A percentile compares a stretch with the other conserved stretches of the same genome.
phyloP scores from a whole-genome alignment of 2,113 vertebrate genomes.

The Nestor notabilis region DNA sequence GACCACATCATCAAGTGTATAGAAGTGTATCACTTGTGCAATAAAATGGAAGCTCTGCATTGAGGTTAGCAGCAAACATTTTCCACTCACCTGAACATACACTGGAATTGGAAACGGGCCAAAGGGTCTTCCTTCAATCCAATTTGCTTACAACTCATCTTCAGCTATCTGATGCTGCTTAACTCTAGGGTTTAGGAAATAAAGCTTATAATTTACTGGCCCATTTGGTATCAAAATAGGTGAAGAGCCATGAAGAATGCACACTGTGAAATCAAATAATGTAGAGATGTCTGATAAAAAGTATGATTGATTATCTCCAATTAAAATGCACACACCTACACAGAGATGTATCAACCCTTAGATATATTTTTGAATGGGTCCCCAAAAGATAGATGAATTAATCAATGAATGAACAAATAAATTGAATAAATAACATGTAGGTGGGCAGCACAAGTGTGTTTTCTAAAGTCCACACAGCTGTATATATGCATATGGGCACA shows the following conservation, averaged over 20 bases:
- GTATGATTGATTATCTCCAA: not conserved
- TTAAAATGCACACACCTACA: not conserved
- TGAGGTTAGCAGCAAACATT: slow-evolving; percentile 31
- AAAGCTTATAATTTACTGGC: not conserved
- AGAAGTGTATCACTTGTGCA: not conserved
- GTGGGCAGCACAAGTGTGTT: not conserved
- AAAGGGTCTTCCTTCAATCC: not conserved
- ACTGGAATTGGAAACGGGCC: not conserved
- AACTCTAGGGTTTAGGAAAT: not conserved
- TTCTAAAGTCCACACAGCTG: not conserved
- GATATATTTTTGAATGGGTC: not conserved
- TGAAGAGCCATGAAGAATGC: not conserved
- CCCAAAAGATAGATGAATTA: not conserved
- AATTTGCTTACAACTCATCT: not conserved
- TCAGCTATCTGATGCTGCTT: not conserved
- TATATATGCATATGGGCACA: not conserved
- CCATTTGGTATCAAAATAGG: not conserved
- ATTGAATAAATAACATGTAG: not conserved
- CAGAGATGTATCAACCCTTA: not conserved
- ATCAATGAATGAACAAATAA: not conserved
- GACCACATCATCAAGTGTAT: not conserved
- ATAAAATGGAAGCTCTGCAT: not conserved
- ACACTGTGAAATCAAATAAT: not conserved
- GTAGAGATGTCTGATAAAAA: not conserved
- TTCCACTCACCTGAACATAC: not conserved